Evolutionary conservation across 2,888 invertebrate genomes (phyloP), one percentile per base, ranked within the genome.

Genomic region (Tridacna crocea): DNA sequence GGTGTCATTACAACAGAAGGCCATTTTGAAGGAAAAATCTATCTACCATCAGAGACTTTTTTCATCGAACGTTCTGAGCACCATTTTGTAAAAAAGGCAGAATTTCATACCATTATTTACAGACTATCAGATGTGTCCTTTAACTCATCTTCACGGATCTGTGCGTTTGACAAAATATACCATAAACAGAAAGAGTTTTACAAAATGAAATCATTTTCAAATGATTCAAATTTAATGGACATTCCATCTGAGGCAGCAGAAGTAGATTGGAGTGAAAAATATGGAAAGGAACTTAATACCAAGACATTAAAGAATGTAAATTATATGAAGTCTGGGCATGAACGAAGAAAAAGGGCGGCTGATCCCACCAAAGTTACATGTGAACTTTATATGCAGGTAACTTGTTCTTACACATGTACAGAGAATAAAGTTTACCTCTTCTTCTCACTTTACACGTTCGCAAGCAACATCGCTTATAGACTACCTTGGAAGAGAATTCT

Each of bases 21-120:
- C 79, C 96, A 98, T 80, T 97, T 98, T 94, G 98, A 98, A 94
- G 98, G 98, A 76, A 97, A 97, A 77, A 97, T 98, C 2, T 48
- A 73, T 12, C 74, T 92, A 0, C 27, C 47, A 97, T 96, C 94
- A 92, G 89, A 91, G 13, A 96, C 97, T 80, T 99, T 96, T 96
- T 98, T 97, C 95, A 97, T 99, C 92, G 99, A 99, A 95, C 97
- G 97, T 95, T 97, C 98, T 88, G 96, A 97, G 93, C 97, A 97
- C 94, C 98, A 99, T 95, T 98, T 98, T 95, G 63, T 74, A 22
- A 94, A 94, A 77, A 96, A 96, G 89, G 95, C 95, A 92, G 96
- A 96, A 92, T 97, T 96, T 91, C 97, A 99, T 95, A 98, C 98
- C 85, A 96, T 99, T 93, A 98, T 99, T 94, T 99, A 99, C 95